A percentile compares a stretch with the other conserved stretches of the same genome.
Evolutionary conservation across 2,797 vertebrate genomes (phyloP).

Genomic region (Ispidina lecontei): DNA sequence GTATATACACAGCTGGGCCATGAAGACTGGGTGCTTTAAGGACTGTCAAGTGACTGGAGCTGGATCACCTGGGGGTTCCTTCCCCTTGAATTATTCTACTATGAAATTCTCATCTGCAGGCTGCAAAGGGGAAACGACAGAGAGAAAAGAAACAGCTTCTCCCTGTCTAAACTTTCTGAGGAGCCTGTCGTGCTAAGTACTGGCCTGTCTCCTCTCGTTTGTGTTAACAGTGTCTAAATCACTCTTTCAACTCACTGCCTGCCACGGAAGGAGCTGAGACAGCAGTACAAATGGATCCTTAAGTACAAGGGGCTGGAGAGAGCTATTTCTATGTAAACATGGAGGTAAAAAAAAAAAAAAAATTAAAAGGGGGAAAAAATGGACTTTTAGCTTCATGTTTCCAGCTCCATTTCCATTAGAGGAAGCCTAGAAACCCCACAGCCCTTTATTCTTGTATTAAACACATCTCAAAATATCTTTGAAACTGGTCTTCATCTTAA

Average conservation of each 20-base stretch:
- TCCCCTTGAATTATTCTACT: slow-evolving; percentile 54
- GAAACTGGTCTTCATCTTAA: neutral
- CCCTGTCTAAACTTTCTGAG: slow-evolving; percentile 68
- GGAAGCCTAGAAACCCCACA: neutral
- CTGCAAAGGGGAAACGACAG: slow-evolving; percentile 52
- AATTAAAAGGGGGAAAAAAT: neutral
- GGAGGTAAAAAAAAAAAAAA: neutral
- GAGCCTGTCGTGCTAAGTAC: slow-evolving; percentile 40
- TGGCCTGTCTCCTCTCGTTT: slow-evolving; percentile 69
- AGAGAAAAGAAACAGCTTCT: slow-evolving; percentile 69
- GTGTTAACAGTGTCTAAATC: slow-evolving; percentile 57
- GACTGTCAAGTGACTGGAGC: slow-evolving; percentile 14
- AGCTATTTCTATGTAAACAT: neutral
- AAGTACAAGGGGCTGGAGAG: neutral
- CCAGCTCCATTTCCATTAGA: neutral
- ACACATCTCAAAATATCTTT: neutral
- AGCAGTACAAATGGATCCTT: slow-evolving; percentile 10
- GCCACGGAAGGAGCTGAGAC: slow-evolving; percentile 27
- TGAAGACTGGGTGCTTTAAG: slow-evolving; percentile 12
- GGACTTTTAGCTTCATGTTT: neutral
- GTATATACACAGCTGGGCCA: neutral
- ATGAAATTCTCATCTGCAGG: slow-evolving; percentile 61
- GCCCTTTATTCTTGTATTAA: neutral
- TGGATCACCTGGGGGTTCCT: slow-evolving; percentile 48
- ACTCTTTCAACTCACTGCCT: slow-evolving; percentile 52